Evolutionary conservation across 1,140 invertebrate genomes (phyloP).

Genomic region (fruit fly (Drosophila melanogaster)): Release_6_plus_ISO1_MT NC_004354.4:3839501-3840000

Average conservation of each 20-base stretch:
- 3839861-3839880: conserved; percentile 15
- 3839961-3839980: conserved; percentile 10
- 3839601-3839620: too few relatives aligned
- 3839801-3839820: conserved; percentile 29
- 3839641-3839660: too few relatives aligned
- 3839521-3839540: neutral
- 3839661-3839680: neutral
- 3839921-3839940: conserved; percentile 21
- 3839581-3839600: too few relatives aligned
- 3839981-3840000: neutral
- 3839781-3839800: neutral
- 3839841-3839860: conserved; percentile 7
- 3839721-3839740: neutral
- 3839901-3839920: conserved; percentile 8
- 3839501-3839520: neutral
- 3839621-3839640: too few relatives aligned
- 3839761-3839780: conserved; percentile 38
- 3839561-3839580: too few relatives aligned
- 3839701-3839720: conserved; percentile 1
- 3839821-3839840: conserved; percentile 25
- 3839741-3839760: conserved; percentile 1
- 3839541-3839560: too few relatives aligned
- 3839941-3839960: conserved; percentile 12
- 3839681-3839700: conserved; percentile 3
- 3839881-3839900: conserved; percentile 1